Conservation (phyloP, 2,113 vertebrate species). For the Bolborhynchus lineola region DNA sequence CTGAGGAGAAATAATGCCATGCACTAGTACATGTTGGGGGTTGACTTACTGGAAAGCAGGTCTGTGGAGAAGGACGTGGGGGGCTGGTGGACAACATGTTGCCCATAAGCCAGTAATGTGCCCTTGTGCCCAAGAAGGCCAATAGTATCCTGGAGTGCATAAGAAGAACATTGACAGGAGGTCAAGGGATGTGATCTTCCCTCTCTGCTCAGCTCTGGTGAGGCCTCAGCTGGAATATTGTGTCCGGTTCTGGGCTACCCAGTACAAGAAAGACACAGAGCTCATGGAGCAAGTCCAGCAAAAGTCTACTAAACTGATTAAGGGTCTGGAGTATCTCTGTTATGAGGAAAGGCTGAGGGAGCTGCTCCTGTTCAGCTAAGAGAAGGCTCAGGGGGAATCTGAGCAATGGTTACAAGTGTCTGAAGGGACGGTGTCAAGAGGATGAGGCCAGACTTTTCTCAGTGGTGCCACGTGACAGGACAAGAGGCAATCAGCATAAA, state of each 20-base stretch:
- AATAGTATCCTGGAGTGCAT: not conserved
- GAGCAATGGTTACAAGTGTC: not conserved
- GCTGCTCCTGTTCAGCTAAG: not conserved
- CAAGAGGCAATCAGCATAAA: not conserved
- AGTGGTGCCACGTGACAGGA: not conserved
- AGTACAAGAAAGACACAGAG: not conserved
- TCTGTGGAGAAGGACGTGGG: not conserved
- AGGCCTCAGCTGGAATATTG: not conserved
- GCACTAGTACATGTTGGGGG: not conserved
- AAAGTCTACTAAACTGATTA: not conserved
- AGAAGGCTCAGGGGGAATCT: not conserved
- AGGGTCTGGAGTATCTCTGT: not conserved
- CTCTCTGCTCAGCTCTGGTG: not conserved
- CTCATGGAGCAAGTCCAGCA: not conserved
- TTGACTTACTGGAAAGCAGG: not conserved
- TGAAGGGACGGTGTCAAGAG: not conserved
- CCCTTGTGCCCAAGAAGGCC: not conserved
- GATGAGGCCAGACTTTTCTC: not conserved
- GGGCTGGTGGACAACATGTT: not conserved
- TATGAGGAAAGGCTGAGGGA: not conserved
- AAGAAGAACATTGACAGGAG: not conserved
- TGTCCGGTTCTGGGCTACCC: not conserved
- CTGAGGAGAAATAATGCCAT: not conserved
- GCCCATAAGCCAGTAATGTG: not conserved
- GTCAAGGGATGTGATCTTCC: not conserved